Conservation (phyloP, 2,797 vertebrate genomes). For the Bovichtus diacanthus region DNA sequence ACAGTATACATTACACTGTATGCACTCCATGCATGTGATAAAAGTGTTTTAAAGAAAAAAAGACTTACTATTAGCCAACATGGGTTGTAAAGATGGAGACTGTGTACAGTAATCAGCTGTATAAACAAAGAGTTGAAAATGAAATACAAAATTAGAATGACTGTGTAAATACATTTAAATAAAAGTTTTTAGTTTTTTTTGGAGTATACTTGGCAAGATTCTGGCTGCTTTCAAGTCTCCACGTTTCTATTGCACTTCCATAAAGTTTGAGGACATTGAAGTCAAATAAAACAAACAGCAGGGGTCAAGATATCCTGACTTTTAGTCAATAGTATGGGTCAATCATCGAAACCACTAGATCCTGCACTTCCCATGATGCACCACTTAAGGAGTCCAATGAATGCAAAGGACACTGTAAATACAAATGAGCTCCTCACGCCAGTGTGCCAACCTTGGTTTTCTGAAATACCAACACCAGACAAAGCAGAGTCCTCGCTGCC, state of each 20-base stretch:
- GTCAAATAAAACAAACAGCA: background rate
- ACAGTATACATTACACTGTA: background rate
- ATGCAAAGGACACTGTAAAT: background rate
- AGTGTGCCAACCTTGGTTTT: background rate
- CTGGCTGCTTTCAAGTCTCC: background rate
- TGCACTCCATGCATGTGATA: background rate
- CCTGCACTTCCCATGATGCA: too few relatives aligned
- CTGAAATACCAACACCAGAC: background rate
- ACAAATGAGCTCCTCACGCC: background rate
- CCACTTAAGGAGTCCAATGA: background rate
- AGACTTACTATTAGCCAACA: too few relatives aligned
- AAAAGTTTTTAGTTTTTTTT: too few relatives aligned
- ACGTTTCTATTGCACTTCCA: background rate
- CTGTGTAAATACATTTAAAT: background rate
- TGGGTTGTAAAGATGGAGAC: background rate
- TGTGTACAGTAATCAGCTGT: background rate
- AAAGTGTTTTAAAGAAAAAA: too few relatives aligned
- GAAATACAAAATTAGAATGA: background rate
- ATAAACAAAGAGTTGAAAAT: background rate
- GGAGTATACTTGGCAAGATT: background rate
- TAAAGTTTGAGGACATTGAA: background rate
- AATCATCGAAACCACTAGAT: background rate
- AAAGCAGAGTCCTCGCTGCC: slow-evolving; percentile 5
- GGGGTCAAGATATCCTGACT: background rate
- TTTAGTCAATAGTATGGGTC: background rate